phyloP scores from a whole-genome alignment of 2,797 vertebrate species.

The Prionace glauca region DNA sequence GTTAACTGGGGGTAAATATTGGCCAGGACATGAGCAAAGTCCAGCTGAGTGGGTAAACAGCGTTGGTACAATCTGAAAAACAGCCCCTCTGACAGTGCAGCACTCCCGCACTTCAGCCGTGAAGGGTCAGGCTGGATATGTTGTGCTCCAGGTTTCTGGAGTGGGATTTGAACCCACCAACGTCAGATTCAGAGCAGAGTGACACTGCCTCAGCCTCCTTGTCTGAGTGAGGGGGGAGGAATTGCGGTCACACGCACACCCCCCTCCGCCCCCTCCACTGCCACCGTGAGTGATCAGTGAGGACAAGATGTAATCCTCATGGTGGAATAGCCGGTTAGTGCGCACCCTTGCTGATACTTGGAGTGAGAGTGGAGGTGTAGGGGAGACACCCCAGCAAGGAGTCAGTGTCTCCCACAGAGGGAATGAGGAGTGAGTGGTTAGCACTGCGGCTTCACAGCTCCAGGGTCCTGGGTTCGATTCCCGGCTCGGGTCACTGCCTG shows the following conservation, averaged over 20 bases:
- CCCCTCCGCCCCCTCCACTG: not conserved
- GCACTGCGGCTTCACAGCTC: too few relatives aligned
- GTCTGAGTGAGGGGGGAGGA: not conserved
- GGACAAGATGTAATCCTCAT: not conserved
- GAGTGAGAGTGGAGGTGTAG: not conserved
- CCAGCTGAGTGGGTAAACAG: not conserved
- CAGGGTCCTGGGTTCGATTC: too few relatives aligned
- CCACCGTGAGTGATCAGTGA: not conserved
- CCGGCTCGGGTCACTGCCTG: too few relatives aligned
- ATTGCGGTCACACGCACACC: not conserved
- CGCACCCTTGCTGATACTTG: not conserved
- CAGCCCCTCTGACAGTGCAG: not conserved
- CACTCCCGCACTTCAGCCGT: not conserved
- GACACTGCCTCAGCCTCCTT: not conserved
- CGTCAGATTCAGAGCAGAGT: not conserved
- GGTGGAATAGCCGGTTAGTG: not conserved
- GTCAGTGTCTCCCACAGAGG: rapidly evolving
- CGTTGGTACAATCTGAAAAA: not conserved
- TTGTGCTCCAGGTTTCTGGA: not conserved
- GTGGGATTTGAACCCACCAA: not conserved
- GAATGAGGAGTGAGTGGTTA: not conserved
- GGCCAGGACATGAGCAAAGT: not conserved
- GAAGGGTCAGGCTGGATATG: not conserved
- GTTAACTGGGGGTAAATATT: not conserved
- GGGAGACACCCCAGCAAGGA: not conserved